Base-by-base conservation (phyloP, 2,113 vertebrate genomes). In the Pelobates fuscus region DNA sequence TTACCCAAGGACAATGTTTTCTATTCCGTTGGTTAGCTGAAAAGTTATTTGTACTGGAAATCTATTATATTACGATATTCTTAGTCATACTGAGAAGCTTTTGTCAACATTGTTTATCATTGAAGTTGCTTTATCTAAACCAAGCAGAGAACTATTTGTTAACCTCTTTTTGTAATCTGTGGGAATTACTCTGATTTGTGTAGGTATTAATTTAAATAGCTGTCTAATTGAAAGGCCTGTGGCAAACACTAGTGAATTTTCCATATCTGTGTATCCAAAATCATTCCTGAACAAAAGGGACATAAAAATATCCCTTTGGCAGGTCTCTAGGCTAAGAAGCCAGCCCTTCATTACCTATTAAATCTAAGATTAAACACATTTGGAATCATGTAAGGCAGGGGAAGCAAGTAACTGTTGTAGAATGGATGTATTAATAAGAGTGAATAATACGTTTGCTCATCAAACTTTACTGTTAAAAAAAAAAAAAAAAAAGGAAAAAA, bases 201-300 rank as follows among this genome's bases (percentile, higher is more conserved):
- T 67, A 75, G 72, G 72, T 67, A 67, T 75, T 67, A n/a, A 67
- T 75, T 75, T 75, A 67, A 60, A 67, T 12, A 75, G 25, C 63
- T 75, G 63, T 75, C 72, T 75, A 75, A 75, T 75, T 67, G 63
- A 75, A 59, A 49, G 14, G 49, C 72, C 54, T 46, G 24, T 2
- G 54, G 63, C 54, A 43, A 75, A 67, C 26, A 32, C 63, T 66
- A 59, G 54, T 60, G 25, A 1, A 46, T 44, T 59, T 67, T 17
- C 72, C 32, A 67, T 75, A 57, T 23, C 23, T 67, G 27, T 46
- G 62, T 20, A 44, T 74, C 15, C 37, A 21, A 67, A 75, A 18
- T 66, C n/a, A 3, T 46, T 67, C 32, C 20, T 59, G 41, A 75
- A 57, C 41, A 46, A 60, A 67, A 75, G 25, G 63, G 72, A 75